These are phyloP conservation scores for Cottus gobio DNA, from an alignment of 2,113 vertebrate genomes.

Conservation along the genomic window DNA sequence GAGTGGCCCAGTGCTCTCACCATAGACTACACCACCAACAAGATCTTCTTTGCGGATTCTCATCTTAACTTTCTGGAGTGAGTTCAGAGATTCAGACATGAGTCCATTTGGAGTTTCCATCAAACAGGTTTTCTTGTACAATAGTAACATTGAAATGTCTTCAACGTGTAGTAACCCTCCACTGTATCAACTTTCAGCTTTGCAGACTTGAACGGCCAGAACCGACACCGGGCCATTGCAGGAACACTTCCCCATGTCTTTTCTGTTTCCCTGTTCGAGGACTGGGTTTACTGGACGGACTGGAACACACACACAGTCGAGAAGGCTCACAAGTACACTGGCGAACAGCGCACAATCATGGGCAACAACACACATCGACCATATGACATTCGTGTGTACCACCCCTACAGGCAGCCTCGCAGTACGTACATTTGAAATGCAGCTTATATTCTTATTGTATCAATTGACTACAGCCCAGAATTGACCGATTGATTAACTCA, in stretches of 20 bases:
- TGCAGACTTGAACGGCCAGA: conserved; percentile 80
- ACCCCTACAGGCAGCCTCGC: conserved; percentile 79
- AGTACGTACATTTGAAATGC: conserved; percentile 50
- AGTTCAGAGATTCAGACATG: conserved; percentile 35
- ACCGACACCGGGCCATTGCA: conserved; percentile 75
- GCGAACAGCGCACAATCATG: conserved; percentile 73
- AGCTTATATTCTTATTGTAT: not conserved
- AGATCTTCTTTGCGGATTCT: conserved; percentile 81
- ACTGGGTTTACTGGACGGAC: conserved; percentile 81
- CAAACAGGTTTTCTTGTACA: not conserved
- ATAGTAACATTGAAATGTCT: not conserved
- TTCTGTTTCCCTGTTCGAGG: conserved; percentile 78
- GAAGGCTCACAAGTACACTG: conserved; percentile 81
- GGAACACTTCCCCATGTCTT: conserved; percentile 78
- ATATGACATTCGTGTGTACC: conserved; percentile 76
- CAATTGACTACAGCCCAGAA: not conserved
- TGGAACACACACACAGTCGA: conserved; percentile 81
- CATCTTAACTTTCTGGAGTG: conserved; percentile 81
- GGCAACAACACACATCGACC: conserved; percentile 82
- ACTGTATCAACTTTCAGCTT: conserved; percentile 55
- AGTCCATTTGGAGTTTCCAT: not conserved
- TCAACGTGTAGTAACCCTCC: not conserved
- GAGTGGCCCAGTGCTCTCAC: conserved; percentile 80
- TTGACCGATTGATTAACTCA: not conserved
- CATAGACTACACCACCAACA: conserved; percentile 81